A percentile compares a stretch with the other conserved stretches of the same genome.
These are phyloP conservation scores for Dolichallabes microphthalmus DNA, from an alignment of 2,113 vertebrate genomes.

Conservation along the genomic window DNA sequence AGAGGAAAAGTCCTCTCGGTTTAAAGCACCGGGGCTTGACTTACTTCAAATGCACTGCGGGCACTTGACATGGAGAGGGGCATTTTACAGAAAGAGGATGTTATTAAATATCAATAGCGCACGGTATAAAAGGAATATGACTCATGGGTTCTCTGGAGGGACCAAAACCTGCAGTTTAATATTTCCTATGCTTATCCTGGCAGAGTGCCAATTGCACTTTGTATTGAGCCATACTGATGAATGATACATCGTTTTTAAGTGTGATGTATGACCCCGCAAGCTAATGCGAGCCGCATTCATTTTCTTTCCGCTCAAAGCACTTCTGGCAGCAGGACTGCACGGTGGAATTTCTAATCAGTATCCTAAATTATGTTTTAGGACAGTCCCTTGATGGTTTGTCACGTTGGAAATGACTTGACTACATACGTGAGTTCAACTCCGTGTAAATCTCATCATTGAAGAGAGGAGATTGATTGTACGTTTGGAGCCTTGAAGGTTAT, in stretches of 20 bases:
- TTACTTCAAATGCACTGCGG: slow-evolving; percentile 21
- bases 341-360: neutral
- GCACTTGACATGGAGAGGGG: neutral
- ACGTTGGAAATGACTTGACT: slow-evolving; percentile 43
- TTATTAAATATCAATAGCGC: slow-evolving; percentile 5
- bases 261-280: slow-evolving; percentile 12
- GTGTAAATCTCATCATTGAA: neutral
- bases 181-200: slow-evolving; percentile 4
- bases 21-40: slow-evolving; percentile 9
- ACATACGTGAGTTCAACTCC: slow-evolving; percentile 14
- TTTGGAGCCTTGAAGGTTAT: neutral
- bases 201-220: neutral
- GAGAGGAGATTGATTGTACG: slow-evolving; percentile 8
- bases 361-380: neutral
- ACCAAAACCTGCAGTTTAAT: neutral
- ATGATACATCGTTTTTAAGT: neutral
- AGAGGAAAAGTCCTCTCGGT: slow-evolving; percentile 13
- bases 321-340: neutral
- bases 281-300: slow-evolving; percentile 6
- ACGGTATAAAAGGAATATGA: neutral
- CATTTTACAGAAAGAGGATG: neutral
- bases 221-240: slow-evolving; percentile 5
- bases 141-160: neutral
- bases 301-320: neutral
- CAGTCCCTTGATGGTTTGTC: slow-evolving; percentile 37